Evolutionary conservation across 2,888 invertebrate species (phyloP), one percentile per base, ranked within the genome.

Genomic region (Drosophila nigricruria): DNA sequence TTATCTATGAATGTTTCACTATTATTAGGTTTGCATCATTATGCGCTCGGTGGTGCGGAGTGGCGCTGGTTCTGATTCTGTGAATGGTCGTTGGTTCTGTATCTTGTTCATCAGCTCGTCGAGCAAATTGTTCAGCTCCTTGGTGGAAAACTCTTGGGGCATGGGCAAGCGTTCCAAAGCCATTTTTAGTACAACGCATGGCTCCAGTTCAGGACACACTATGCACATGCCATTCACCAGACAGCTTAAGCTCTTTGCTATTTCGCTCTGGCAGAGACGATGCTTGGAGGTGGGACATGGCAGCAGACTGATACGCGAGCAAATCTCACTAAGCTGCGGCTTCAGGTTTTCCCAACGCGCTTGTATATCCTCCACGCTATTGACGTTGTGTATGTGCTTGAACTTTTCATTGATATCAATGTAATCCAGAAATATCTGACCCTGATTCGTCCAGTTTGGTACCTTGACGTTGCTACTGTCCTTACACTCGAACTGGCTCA

Each of bases 381-480:
- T 88, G 3, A 92, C 82, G 18, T 90, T 88, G 53, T 91, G 92
- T 14, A 93, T 79, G 9, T 89, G 85, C 70, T 92, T 89, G 27
- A 93, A 92, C 91, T 95, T 95, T 23, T 93, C 93, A 47, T 94
- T 95, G 1, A 97, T 94, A 36, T 94, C 94, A 79, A 97, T 94
- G 82, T 96, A 97, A 82, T 96, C 95, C 84, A 96, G 93, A 43
- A 96, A 93, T 36, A 97, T 95, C 80, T 95, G 94, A 0, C 97
- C 97, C 66, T 96, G 96, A 73, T 93, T 93, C 62, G 94, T 93
- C 97, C 97, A 97, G 75, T 96, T 95, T 79, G 95, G 94, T 42
- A 97, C 94, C 54, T 94, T 93, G 5, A 91, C 85, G 56, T 83
- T 89, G 43, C 79, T 80, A 16, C 82, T 70, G 57, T 94, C 93